Conservation (phyloP, 1,140 invertebrate genomes). For the Vollenhovia emeryi region DNA sequence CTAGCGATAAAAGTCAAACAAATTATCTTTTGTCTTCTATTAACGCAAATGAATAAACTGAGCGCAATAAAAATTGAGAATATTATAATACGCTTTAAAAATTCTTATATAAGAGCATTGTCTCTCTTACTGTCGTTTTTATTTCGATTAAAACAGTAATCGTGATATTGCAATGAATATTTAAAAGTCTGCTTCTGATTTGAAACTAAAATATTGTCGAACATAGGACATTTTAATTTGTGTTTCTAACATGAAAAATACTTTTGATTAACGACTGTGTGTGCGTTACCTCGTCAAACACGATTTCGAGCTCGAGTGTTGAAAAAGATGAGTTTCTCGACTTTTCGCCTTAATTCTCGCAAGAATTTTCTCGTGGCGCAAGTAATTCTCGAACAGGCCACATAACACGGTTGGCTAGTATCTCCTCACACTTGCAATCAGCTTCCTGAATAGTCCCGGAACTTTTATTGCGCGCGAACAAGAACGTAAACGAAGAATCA, state of each 20-base stretch:
- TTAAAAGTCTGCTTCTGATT: neutral
- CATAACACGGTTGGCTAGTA: constrained; percentile 8
- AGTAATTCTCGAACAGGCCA: constrained; percentile 40
- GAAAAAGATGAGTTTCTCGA: neutral
- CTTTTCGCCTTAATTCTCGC: constrained; percentile 47
- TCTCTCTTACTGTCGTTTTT: neutral
- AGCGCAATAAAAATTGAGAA: neutral
- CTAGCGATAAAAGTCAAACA: neutral
- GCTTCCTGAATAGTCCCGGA: constrained; percentile 24
- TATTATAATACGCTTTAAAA: neutral
- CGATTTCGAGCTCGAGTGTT: neutral
- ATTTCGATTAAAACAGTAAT: neutral
- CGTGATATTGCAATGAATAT: neutral
- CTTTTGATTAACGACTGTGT: constrained; percentile 1
- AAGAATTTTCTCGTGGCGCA: constrained; percentile 41
- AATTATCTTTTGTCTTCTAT: neutral
- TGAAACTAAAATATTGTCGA: neutral
- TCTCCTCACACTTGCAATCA: constrained; percentile 41
- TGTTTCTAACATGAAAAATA: neutral
- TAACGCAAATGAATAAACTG: constrained; percentile 1
- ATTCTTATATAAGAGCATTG: neutral
- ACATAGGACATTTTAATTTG: neutral
- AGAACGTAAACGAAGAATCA: constrained; percentile 46
- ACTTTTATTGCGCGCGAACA: constrained; percentile 44
- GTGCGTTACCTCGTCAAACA: neutral